Evolutionary conservation across 2,113 vertebrate species (phyloP), one percentile per base, ranked within the genome.

Genomic region (Peromyscus californicus): DNA sequence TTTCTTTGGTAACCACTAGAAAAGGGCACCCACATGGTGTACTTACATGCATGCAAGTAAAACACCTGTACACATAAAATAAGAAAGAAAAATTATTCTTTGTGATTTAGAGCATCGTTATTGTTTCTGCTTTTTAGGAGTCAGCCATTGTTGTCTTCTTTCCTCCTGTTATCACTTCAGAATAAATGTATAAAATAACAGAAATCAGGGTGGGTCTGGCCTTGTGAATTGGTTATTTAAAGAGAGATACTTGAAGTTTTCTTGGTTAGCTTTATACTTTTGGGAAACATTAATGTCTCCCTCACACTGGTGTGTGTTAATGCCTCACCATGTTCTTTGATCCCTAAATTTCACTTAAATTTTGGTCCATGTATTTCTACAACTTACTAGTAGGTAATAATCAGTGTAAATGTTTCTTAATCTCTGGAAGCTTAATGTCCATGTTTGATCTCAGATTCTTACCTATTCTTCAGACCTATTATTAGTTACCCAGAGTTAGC

Each of bases 141-240:
- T 78, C 24, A 96, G 59, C 29, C 24, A 24, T 93, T 63, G 51
- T 95, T 67, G 31, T 85, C n/a, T 13, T 61, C 36, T 54, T 89
- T 89, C 70, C 83, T 70, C 39, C 54, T 59, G 54, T 70, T 85
- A n/a, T 83, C 48, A 51, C 51, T 54, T 82, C 63, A 26, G 75
- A 85, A 67, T 82, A 57, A 91, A 57, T 75, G 33, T 82, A 59
- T 93, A 72, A 93, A 93, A 51, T 90, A 54, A 82, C 76, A 88
- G 16, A 76, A 80, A 91, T 88, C 69, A 83, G 86, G 42, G 33
- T 74, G 90, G 59, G 87, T 82, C 75, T 42, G 69, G 51, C 61
- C 31, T 36, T 51, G 24, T 65, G 31, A 70, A 21, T 83, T 45
- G 24, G 74, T 76, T 96, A 92, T n/a, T 82, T 88, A 82, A 48